Percentiles rank a stretch among this genome's conserved stretches.
Conservation (phyloP, 2,113 vertebrate species). For the Baryphthengus martii region DNA sequence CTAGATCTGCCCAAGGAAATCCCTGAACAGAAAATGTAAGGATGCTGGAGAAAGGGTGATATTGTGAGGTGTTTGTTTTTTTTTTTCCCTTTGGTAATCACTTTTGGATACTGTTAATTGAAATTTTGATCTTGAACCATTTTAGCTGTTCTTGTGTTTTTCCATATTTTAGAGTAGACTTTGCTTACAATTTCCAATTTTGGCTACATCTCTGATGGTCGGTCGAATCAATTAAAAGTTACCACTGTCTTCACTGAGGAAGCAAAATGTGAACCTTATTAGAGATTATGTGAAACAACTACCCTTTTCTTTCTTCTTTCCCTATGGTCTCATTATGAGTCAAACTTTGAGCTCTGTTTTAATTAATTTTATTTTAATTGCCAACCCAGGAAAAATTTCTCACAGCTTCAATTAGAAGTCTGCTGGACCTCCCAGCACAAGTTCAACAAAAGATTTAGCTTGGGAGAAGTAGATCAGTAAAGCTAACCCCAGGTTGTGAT, state of each 20-base stretch:
- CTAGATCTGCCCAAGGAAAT: rapidly evolving
- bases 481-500: background rate
- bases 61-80: background rate
- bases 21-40: background rate
- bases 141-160: background rate
- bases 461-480: background rate
- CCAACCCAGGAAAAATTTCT: background rate
- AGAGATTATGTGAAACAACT: background rate
- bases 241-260: background rate
- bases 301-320: background rate
- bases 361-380: constrained; percentile 15
- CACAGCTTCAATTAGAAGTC: background rate
- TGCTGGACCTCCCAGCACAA: background rate
- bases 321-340: background rate
- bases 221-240: background rate
- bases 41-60: background rate
- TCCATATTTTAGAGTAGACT: background rate
- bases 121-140: background rate
- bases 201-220: background rate
- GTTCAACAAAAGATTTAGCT: background rate
- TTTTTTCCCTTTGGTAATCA: background rate
- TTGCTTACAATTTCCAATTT: background rate
- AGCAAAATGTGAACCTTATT: background rate
- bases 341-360: background rate
- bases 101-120: background rate